Base-by-base conservation (phyloP, 1,140 invertebrate genomes). In the Thaumetopoea pityocampa region DNA sequence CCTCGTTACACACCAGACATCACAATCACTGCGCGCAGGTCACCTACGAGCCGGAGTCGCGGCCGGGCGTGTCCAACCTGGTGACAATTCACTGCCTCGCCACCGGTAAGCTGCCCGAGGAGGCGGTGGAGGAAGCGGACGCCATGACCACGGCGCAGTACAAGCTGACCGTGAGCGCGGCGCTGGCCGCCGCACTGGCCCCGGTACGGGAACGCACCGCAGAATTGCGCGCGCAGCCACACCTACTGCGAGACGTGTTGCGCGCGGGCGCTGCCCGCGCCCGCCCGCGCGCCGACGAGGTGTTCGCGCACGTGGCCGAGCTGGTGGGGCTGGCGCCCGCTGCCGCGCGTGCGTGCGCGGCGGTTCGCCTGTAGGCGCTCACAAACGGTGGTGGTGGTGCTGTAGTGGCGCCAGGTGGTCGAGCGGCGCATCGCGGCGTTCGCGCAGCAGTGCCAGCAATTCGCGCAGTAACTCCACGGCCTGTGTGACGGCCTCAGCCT, bases 11-110 rank as follows among this genome's bases (percentile, higher is more conserved):
- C 6, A 17, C 38, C 17, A 15, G 15, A 7, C 0, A n/a, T n/a
- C n/a, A n/a, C n/a, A n/a, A n/a, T 5, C n/a, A 17, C 19, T 1
- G 2, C 4, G 14, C 52, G 32, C 65, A 88, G 86, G 87, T 98
- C 1, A 92, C 92, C 1, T 98, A 89, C 78, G 92, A 97, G 52
- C 91, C 91, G 0, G 87, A 89, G 30, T 84, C 68, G 1, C 87
- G 97, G 42, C 94, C 95, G 0, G 97, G 95, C 7, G 92, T 99
- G 9, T 89, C 95, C 7, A 98, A 98, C 87, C 85, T 99, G 4
- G 88, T 99, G 46, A 85, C 86, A 28, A 93, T 99, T 44, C 94
- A 98, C 85, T 91, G 92, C 17, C 79, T 93, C 23, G 82, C 94
- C 1, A 91, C 89, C 12, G 92, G 90, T 11, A 86, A 90, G 73